Percentiles rank a stretch among this genome's conserved stretches.
Evolutionary conservation across 1,140 invertebrate genomes (phyloP).

Genomic region (Aphelenchoides fujianensis): DNA sequence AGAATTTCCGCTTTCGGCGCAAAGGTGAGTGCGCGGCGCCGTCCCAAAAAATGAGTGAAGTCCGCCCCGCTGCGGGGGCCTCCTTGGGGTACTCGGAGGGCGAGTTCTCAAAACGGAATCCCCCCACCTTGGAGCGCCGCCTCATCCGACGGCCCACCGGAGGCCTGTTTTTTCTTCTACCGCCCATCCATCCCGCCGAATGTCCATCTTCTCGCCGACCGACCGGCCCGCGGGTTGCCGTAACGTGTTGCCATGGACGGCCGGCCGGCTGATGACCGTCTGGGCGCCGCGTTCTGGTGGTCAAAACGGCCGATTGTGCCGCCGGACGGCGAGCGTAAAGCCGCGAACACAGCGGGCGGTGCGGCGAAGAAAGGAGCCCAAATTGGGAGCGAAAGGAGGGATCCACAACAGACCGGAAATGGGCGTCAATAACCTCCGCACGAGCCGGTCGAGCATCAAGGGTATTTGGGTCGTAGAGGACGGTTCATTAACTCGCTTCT

Average conservation of each 20-base stretch:
- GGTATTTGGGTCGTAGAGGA: neutral
- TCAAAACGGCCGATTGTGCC: too few relatives aligned
- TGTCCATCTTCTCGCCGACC: conserved; percentile 1
- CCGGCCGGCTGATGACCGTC: too few relatives aligned
- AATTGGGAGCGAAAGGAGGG: neutral
- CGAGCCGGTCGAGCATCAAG: neutral
- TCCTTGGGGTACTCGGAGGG: neutral
- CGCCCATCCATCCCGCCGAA: too few relatives aligned
- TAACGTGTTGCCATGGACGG: neutral
- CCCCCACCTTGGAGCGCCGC: too few relatives aligned
- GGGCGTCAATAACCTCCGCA: neutral
- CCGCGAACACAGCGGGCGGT: neutral
- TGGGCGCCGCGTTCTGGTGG: too few relatives aligned
- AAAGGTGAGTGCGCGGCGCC: conserved; percentile 1
- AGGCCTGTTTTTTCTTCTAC: neutral
- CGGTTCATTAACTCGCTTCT: neutral
- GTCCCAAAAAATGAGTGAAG: neutral
- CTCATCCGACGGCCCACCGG: neutral
- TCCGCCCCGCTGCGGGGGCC: neutral
- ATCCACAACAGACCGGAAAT: neutral
- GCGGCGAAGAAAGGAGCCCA: neutral
- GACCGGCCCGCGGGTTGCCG: neutral
- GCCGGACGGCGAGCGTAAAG: neutral
- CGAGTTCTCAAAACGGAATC: neutral
- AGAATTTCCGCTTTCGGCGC: neutral